phyloP scores from a whole-genome alignment of 2,113 vertebrate genomes.

The Balaenoptera acutorostrata region DNA sequence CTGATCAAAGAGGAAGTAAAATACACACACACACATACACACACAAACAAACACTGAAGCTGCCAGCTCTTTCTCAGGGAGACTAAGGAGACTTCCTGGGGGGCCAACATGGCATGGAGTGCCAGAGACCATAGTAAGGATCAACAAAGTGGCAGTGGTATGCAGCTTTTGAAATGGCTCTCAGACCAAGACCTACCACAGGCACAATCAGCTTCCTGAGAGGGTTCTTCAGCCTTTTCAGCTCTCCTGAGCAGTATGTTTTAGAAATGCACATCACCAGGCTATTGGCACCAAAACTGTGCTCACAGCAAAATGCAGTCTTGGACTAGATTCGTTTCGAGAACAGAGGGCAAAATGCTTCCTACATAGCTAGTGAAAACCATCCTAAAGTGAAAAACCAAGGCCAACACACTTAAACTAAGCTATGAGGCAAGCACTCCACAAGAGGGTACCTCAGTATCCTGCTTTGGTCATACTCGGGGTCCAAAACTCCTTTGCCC shows the following conservation, averaged over 20 bases:
- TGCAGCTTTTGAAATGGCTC: conserved; percentile 21
- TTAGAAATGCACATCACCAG: conserved; percentile 41
- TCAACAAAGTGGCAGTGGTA: not conserved
- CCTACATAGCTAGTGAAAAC: not conserved
- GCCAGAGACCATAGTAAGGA: not conserved
- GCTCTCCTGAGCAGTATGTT: not conserved
- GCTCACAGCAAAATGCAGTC: not conserved
- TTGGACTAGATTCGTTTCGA: not conserved
- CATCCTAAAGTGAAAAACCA: not conserved
- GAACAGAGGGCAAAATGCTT: not conserved
- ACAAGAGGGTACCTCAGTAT: not conserved
- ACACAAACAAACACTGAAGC: not conserved
- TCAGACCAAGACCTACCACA: conserved; percentile 51
- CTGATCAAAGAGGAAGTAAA: not conserved
- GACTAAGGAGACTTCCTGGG: not conserved
- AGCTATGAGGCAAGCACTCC: not conserved
- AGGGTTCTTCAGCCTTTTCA: conserved; percentile 23
- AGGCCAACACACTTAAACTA: not conserved
- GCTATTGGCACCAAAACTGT: not conserved
- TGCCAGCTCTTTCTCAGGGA: not conserved
- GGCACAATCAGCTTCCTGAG: conserved; percentile 35
- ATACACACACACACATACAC: not conserved
- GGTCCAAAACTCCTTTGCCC: not conserved
- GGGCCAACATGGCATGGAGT: not conserved
- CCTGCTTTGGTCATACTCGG: not conserved